A percentile compares a stretch with the other conserved stretches of the same genome.
Conservation (phyloP, 1,140 invertebrate genomes). For the Pseudoatta argentina region DNA sequence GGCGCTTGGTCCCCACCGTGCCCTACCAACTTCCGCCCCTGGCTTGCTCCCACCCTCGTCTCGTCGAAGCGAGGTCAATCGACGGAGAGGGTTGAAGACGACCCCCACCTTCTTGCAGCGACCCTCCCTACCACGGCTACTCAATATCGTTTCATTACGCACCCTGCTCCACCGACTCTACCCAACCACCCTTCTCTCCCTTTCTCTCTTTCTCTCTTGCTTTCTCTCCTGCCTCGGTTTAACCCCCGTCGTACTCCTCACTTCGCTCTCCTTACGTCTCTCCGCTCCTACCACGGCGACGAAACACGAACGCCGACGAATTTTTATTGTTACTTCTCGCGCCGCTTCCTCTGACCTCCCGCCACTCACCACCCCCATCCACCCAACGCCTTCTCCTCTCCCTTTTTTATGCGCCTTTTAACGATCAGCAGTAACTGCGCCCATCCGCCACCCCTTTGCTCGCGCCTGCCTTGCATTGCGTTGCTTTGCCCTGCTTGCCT, state of each 20-base stretch:
- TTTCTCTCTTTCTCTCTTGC: constrained; percentile 18
- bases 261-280: constrained; percentile 48
- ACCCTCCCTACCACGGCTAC: constrained; percentile 78
- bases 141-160: constrained; percentile 86
- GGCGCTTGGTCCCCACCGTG: constrained; percentile 63
- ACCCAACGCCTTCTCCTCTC: constrained; percentile 65
- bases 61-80: constrained; percentile 84
- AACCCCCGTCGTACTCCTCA: constrained; percentile 55
- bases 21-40: constrained; percentile 68
- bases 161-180: constrained; percentile 72
- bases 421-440: constrained; percentile 80
- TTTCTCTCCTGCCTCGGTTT: constrained; percentile 45
- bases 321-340: constrained; percentile 86
- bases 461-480: background rate
- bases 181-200: constrained; percentile 56
- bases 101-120: constrained; percentile 72
- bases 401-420: constrained; percentile 82
- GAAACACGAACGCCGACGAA: constrained; percentile 85
- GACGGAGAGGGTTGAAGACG: constrained; percentile 84
- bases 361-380: constrained; percentile 45
- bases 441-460: constrained; percentile 60
- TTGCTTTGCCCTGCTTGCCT: constrained; percentile 29
- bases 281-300: constrained; percentile 79
- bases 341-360: constrained; percentile 71
- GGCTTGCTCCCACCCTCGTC: constrained; percentile 58